Evolutionary conservation across 2,888 invertebrate species (phyloP), one percentile per base, ranked within the genome.

Genomic region (Polymixis lichenea): DNA sequence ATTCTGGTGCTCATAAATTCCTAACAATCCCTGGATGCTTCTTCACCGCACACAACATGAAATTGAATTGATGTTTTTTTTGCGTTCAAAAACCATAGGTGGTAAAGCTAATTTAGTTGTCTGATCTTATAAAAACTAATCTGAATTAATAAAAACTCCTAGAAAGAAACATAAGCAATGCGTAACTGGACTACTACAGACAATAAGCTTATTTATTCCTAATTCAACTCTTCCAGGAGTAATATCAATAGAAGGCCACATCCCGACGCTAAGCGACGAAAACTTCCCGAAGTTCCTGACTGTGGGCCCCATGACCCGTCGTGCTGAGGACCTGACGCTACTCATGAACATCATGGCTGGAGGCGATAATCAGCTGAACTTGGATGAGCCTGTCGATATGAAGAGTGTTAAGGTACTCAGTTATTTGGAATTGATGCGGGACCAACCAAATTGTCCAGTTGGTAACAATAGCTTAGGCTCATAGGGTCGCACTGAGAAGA

Each of bases 281-380:
- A 89, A 93, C 9, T 97, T 97, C 89, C 85, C 92, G 0, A 93
- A 95, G 68, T 97, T 96, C 89, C 92, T 98, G 43, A 96, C 97
- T 0, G 89, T 97, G 56, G 98, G 98, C 0, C 99, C 99, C 0
- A 97, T 99, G 96, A 96, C 98, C 46, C 97, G 99, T n/a, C 98
- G 97, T 89, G 98, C 98, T 0, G 97, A 97, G 43, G 99, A 99
- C 95, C 95, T 99, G 38, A 92, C 96, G 1, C 96, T 98, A 1
- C 94, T 98, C 78, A 92, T 98, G 86, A 96, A 97, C 87, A 93
- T 98, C 5, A 96, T 98, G 96, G 97, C 97, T 0, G 97, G 97
- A 0, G 93, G 94, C 9, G 94, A 94, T 67, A 91, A 91, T 7
- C 74, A 79, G 0, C 88, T 98, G 65, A 91, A 94, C 5, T 91